phyloP scores from a whole-genome alignment of 2,797 vertebrate species.

The Gallirallus australis region DNA sequence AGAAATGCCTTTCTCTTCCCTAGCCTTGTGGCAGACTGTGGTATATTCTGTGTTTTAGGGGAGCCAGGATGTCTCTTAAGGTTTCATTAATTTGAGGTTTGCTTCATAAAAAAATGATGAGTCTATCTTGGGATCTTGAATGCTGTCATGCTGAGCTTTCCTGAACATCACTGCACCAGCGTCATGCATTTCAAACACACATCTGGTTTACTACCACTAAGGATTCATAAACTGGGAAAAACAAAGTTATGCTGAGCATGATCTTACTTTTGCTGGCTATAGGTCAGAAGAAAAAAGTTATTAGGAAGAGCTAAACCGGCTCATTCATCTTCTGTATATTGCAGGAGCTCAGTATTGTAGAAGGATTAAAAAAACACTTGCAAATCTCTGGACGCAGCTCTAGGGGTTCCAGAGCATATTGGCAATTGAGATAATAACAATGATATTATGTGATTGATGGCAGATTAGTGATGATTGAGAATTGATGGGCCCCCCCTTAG shows the following conservation, averaged over 20 bases:
- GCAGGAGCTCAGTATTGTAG: neutral
- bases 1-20: neutral
- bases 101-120: neutral
- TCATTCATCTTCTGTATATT: neutral
- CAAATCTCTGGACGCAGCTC: conserved; percentile 34
- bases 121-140: neutral
- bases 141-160: neutral
- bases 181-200: neutral
- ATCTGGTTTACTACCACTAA: neutral
- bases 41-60: neutral
- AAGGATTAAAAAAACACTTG: conserved; percentile 14
- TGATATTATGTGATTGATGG: neutral
- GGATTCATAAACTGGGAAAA: neutral
- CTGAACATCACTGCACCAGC: neutral
- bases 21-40: neutral
- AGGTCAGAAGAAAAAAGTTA: conserved; percentile 1
- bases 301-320: conserved; percentile 27
- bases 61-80: neutral
- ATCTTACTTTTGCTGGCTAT: neutral
- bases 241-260: neutral
- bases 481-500: neutral
- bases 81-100: neutral
- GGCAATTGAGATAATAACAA: conserved; percentile 20
- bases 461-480: conserved; percentile 33
- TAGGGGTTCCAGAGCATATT: conserved; percentile 6